Percentiles rank a stretch among this genome's conserved stretches.
These are phyloP conservation scores for Talpa occidentalis DNA, from an alignment of 2,113 vertebrate genomes.

Conservation along the genomic window DNA sequence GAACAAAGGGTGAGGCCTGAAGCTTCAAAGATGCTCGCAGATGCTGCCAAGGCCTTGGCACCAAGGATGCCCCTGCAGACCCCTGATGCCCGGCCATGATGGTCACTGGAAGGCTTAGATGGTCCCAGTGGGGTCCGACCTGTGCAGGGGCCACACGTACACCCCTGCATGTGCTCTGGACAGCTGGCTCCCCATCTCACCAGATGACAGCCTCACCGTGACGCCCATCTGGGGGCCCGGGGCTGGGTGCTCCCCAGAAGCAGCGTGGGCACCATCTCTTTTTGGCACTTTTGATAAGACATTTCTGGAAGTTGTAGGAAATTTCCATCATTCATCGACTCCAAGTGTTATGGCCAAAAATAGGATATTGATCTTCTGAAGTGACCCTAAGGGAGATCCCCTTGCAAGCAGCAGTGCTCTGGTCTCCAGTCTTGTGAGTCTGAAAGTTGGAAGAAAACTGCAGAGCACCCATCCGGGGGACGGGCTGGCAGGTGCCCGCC, in stretches of 20 bases:
- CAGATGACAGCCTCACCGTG: accelerated
- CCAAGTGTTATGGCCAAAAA: neutral
- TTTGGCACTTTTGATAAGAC: neutral
- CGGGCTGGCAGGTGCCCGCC: accelerated
- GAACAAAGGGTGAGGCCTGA: neutral
- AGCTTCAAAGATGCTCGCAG: neutral
- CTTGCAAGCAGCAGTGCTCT: neutral
- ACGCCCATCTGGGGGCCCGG: no score
- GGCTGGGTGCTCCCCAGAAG: no score
- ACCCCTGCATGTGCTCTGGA: neutral
- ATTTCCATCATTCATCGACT: neutral
- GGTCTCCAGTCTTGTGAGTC: neutral
- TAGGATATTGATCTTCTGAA: neutral
- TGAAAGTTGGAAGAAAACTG: neutral
- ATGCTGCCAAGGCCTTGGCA: neutral
- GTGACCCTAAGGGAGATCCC: neutral
- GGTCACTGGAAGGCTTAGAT: neutral
- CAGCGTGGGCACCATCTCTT: accelerated
- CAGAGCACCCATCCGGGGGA: accelerated
- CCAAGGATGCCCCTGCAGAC: no score
- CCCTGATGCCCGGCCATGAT: no score
- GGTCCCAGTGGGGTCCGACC: neutral
- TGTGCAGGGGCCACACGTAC: accelerated
- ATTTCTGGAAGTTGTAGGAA: neutral
- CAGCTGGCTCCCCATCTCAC: neutral